Evolutionary conservation across 64 coral and sea anemone species (phyloP).

Genomic region (Stylophora pistillata): DNA sequence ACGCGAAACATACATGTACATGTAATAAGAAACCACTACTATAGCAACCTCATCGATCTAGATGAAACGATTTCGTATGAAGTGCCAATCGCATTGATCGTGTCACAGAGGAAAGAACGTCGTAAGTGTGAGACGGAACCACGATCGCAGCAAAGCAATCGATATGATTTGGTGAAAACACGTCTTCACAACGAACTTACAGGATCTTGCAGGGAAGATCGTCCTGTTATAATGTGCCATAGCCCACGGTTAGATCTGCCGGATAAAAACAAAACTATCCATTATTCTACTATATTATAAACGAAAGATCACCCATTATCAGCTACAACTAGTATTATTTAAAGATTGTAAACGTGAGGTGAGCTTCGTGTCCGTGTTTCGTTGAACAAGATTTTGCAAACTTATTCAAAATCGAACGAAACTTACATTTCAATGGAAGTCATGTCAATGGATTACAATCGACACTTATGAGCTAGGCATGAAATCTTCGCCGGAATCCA

Average conservation of each 20-base stretch:
- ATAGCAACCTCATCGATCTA: too few species aligned
- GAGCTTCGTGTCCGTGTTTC: too few species aligned
- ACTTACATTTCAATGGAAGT: slow-evolving; percentile 32
- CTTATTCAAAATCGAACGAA: not conserved
- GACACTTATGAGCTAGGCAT: not conserved
- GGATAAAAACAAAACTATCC: not conserved
- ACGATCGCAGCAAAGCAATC: not conserved
- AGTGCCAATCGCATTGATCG: too few species aligned
- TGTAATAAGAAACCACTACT: too few species aligned
- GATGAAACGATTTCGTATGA: too few species aligned
- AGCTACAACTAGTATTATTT: too few species aligned
- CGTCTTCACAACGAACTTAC: slow-evolving; percentile 5
- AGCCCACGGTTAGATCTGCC: slow-evolving; percentile 59
- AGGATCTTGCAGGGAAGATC: slow-evolving; percentile 57
- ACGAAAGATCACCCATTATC: too few species aligned
- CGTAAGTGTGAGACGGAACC: too few species aligned
- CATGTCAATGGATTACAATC: not conserved
- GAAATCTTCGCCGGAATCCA: not conserved
- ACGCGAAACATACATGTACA: too few species aligned
- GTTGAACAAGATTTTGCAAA: not conserved
- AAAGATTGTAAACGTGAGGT: too few species aligned
- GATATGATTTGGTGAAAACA: not conserved
- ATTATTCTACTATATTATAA: not conserved
- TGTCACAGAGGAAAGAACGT: too few species aligned
- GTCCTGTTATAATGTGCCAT: slow-evolving; percentile 66